Conservation (phyloP, 2,888 invertebrate species). For the Danaus chrysippus region DNA sequence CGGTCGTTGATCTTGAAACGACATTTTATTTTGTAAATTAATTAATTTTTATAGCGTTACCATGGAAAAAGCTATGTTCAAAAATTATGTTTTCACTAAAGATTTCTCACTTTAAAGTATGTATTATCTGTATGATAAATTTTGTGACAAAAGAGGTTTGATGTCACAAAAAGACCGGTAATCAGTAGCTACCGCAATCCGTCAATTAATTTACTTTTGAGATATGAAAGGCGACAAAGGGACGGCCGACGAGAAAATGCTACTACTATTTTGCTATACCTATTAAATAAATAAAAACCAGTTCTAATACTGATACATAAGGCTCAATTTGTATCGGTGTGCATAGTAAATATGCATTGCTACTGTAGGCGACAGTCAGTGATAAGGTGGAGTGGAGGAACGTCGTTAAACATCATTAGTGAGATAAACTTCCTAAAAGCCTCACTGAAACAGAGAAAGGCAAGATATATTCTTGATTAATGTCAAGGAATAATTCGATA, state of each 20-base stretch:
- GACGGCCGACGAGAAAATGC: constrained; percentile 51
- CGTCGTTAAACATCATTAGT: constrained; percentile 77
- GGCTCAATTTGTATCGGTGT: constrained; percentile 36
- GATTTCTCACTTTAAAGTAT: constrained; percentile 33
- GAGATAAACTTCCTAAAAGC: constrained; percentile 69
- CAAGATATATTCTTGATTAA: constrained; percentile 53
- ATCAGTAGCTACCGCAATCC: constrained; percentile 66
- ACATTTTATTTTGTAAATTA: no score
- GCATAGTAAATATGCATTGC: constrained; percentile 47
- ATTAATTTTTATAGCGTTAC: not conserved
- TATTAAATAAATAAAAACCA: constrained; percentile 30
- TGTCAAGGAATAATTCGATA: constrained; percentile 35
- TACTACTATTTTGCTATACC: constrained; percentile 42
- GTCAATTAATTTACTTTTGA: constrained; percentile 67
- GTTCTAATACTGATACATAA: constrained; percentile 42
- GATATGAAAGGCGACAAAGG: constrained; percentile 69
- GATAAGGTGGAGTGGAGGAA: constrained; percentile 62
- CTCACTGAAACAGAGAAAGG: constrained; percentile 59
- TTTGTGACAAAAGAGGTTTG: constrained; percentile 57
- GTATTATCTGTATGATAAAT: constrained; percentile 44
- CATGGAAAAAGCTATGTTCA: not conserved
- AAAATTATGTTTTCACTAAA: constrained; percentile 12
- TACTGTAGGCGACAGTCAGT: constrained; percentile 65
- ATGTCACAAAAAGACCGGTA: constrained; percentile 58
- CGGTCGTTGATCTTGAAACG: no score